phyloP scores from a whole-genome alignment of 92 coral and sea anemone genomes.

The Galaxea fascicularis region DNA sequence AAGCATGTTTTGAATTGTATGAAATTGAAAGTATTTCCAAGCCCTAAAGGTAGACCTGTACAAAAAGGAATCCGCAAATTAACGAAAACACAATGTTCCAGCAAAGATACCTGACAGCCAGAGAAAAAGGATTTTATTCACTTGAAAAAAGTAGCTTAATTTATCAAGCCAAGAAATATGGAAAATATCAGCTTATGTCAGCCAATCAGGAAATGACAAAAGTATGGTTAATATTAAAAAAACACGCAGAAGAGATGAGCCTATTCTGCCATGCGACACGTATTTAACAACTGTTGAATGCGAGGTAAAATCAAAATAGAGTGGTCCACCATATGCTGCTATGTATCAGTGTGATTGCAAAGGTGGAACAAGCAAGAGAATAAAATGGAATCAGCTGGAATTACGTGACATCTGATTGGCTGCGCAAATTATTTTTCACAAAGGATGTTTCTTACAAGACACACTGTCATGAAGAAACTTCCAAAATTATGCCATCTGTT shows the following conservation, averaged over 20 bases:
- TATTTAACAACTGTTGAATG: not conserved
- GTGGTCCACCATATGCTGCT: not conserved
- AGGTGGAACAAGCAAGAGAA: not conserved
- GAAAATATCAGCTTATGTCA: not conserved
- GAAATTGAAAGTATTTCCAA: too few relatives aligned
- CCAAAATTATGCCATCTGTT: too few relatives aligned
- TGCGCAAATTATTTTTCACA: not conserved
- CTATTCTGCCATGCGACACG: too few relatives aligned
- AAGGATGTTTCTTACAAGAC: too few relatives aligned
- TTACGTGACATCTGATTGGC: not conserved
- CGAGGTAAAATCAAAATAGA: too few relatives aligned
- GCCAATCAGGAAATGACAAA: constrained; percentile 1
- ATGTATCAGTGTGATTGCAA: not conserved
- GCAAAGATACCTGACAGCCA: not conserved
- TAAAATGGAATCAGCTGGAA: not conserved
- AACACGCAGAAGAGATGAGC: not conserved
- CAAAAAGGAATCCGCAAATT: not conserved
- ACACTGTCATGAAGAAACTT: too few relatives aligned
- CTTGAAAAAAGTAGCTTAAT: not conserved
- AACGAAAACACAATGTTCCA: not conserved
- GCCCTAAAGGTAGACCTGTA: too few relatives aligned
- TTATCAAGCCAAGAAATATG: not conserved
- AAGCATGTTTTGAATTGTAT: too few relatives aligned
- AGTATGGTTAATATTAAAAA: not conserved
- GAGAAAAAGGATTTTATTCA: not conserved